Conservation (phyloP, 2,113 vertebrate species). For the Spheniscus mendiculus region DNA sequence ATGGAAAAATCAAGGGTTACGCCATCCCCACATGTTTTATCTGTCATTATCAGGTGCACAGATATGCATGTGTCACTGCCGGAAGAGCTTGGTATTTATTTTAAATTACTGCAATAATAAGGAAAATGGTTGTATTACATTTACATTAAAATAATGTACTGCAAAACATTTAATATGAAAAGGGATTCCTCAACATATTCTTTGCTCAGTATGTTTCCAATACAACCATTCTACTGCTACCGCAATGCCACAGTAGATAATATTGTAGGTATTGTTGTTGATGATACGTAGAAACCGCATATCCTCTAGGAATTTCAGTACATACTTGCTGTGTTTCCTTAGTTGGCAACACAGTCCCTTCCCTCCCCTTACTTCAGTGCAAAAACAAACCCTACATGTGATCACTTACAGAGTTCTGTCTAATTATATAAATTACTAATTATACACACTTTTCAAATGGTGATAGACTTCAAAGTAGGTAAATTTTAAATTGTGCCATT, state of each 20-base stretch:
- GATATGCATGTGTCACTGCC: not conserved
- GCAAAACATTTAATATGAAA: not conserved
- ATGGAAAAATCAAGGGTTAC: not conserved
- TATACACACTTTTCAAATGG: slow-evolving; percentile 30
- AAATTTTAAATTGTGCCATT: slow-evolving; percentile 47
- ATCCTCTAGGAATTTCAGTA: slow-evolving; percentile 3
- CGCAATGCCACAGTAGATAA: not conserved
- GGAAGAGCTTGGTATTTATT: not conserved
- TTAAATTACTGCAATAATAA: not conserved
- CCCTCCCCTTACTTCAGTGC: not conserved
- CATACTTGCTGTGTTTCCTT: not conserved
- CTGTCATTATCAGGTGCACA: not conserved
- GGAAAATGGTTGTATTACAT: not conserved
- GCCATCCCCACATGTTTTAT: not conserved
- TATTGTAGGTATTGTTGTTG: not conserved
- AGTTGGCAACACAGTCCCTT: not conserved
- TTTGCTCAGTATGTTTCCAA: slow-evolving; percentile 6
- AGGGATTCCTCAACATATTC: not conserved
- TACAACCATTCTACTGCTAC: not conserved
- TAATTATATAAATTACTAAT: slow-evolving; percentile 56
- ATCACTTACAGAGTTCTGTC: slow-evolving; percentile 19
- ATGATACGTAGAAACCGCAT: not conserved
- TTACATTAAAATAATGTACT: not conserved
- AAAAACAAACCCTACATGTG: slow-evolving; percentile 12
- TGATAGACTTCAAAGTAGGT: slow-evolving; percentile 46